Percentiles rank a stretch among this genome's conserved stretches.
Conservation (phyloP, 2,113 vertebrate species). For the Greenwoodochromis staneri region DNA sequence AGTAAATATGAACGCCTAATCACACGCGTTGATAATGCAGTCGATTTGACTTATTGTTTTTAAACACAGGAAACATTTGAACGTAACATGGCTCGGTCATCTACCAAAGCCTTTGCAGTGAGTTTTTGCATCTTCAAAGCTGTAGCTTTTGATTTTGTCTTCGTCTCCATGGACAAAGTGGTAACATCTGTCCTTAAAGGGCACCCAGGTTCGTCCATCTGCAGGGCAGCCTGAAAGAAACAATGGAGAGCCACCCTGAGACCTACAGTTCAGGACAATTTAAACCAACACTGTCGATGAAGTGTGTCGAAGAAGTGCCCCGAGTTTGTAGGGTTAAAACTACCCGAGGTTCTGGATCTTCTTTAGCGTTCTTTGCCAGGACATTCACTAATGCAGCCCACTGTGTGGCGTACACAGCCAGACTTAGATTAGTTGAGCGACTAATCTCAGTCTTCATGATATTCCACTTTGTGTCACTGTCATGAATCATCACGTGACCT, state of each 20-base stretch:
- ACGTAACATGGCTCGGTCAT: background rate
- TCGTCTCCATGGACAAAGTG: slow-evolving; percentile 73
- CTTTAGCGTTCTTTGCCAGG: background rate
- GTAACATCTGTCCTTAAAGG: slow-evolving; percentile 61
- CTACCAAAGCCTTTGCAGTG: slow-evolving; percentile 61
- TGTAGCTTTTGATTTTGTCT: slow-evolving; percentile 64
- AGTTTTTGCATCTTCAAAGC: slow-evolving; percentile 43
- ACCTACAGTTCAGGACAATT: background rate
- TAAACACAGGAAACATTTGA: background rate
- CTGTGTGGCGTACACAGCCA: background rate
- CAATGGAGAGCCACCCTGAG: background rate
- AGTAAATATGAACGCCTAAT: background rate
- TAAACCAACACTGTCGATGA: background rate
- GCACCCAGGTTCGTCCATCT: slow-evolving; percentile 73
- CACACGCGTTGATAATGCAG: background rate
- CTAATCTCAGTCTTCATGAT: background rate
- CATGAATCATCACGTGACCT: background rate
- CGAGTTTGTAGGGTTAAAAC: background rate
- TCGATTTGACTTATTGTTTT: background rate
- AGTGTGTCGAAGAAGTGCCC: background rate
- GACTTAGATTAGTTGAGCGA: background rate
- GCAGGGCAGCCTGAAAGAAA: slow-evolving; percentile 66
- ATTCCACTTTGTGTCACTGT: background rate
- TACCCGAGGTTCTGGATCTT: background rate
- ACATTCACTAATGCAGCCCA: background rate